Conservation (phyloP, 2,888 invertebrate species). For the Meghimatium bilineatum region DNA sequence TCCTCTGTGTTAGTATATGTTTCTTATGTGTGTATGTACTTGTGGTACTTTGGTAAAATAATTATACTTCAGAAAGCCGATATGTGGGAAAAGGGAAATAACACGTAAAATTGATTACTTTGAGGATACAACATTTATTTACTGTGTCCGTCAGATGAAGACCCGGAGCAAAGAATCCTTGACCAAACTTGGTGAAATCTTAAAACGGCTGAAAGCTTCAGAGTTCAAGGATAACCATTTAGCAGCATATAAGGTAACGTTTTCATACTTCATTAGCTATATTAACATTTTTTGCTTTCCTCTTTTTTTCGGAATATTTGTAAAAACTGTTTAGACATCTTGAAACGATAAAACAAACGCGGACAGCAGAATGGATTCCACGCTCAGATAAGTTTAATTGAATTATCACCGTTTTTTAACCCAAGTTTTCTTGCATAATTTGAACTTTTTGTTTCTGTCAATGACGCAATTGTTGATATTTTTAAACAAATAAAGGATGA, state of each 20-base stretch:
- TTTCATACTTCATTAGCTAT: not conserved
- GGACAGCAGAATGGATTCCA: not conserved
- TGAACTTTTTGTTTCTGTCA: not conserved
- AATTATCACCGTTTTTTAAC: not conserved
- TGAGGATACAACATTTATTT: not conserved
- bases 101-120: too few relatives aligned
- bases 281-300: not conserved
- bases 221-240: conserved; percentile 80
- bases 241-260: conserved; percentile 78
- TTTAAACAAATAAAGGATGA: too few relatives aligned
- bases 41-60: too few relatives aligned
- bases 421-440: not conserved
- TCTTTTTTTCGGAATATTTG: not conserved
- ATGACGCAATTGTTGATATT: not conserved
- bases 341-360: not conserved
- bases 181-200: conserved; percentile 79
- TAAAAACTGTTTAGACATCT: not conserved
- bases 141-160: conserved; percentile 66
- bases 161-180: conserved; percentile 79
- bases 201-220: conserved; percentile 79
- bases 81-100: too few relatives aligned
- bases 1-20: too few relatives aligned
- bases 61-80: too few relatives aligned
- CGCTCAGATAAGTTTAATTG: not conserved
- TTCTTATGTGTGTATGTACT: too few relatives aligned